Evolutionary conservation across 2,113 vertebrate genomes (phyloP), one percentile per base, ranked within the genome.

Genomic region (Ochotona curzoniae): DNA sequence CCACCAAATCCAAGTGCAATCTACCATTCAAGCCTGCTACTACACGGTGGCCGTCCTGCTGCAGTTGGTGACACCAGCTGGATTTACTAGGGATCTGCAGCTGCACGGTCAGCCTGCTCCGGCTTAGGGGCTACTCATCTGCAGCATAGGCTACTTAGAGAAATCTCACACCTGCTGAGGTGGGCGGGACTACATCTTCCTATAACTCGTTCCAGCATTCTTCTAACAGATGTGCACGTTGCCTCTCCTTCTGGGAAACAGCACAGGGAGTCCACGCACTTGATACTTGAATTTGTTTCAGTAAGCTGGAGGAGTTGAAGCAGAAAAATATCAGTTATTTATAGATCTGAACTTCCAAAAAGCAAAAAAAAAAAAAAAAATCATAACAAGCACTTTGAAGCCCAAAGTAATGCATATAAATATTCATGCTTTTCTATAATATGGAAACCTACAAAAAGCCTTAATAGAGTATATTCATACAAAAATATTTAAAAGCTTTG

Each of bases 241-340:
- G 99, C 98, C 97, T 99, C 98, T 98, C 99, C 99, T 97, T 98
- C 98, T 97, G 99, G 98, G 99, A 99, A 98, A 98, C 99, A 99
- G 98, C 99, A 99, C 98, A 99, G 91, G 98, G 99, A 99, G 98
- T 99, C 99, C 99, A 99, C 95, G 98, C 99, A 99, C 98, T 98
- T 98, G 99, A 99, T 97, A 98, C 98, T 89, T 98, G 98, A 97
- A 98, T 98, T 93, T 98, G 97, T 92, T 98, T 98, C 98, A 98
- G 97, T 96, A 98, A 98, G 97, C 99, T 99, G 98, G 5, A 67
- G 95, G 93, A 79, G 28, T 57, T 57, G 63, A 87, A 85, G 3
- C 28, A 85, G 51, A 92, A 94, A 51, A 61, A 21, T 60, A 81
- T 93, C 44, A 98, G 69, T 80, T 89, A 94, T 60, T 78, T 35